Evolutionary conservation across 2,113 vertebrate species (phyloP).

Genomic region (Toxotes chatareus): DNA sequence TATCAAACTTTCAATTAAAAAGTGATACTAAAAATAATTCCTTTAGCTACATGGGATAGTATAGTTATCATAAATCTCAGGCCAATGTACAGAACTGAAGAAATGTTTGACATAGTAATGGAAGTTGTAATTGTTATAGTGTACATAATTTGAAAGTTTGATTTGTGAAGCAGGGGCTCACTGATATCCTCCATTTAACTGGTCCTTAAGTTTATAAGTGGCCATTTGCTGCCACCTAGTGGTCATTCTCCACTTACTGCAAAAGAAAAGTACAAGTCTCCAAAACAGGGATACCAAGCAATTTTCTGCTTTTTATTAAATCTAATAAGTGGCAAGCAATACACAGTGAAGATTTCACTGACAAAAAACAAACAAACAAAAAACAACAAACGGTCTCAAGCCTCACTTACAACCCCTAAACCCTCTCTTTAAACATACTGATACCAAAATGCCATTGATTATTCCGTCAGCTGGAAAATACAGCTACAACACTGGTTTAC

Average conservation of each 20-base stretch:
- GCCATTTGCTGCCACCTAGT: conserved; percentile 52
- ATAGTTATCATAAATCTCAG: neutral
- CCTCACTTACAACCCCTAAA: conserved; percentile 5
- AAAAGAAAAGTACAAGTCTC: neutral
- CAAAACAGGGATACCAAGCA: conserved; percentile 35
- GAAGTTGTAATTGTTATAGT: neutral
- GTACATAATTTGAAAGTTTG: neutral
- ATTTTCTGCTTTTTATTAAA: conserved; percentile 48
- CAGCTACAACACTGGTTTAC: conserved; percentile 53
- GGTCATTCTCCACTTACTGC: neutral
- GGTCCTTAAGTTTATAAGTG: neutral
- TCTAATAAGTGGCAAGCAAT: conserved; percentile 56
- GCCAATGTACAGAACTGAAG: neutral
- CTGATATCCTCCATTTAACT: neutral
- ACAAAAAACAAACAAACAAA: conserved; percentile 13
- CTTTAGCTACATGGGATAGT: neutral
- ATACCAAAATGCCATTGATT: conserved; percentile 38
- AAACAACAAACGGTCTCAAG: neutral
- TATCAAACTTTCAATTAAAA: neutral
- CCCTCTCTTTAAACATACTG: conserved; percentile 35
- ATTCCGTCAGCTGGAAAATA: conserved; percentile 44
- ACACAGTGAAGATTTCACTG: conserved; percentile 25
- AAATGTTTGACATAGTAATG: neutral
- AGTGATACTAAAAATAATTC: neutral
- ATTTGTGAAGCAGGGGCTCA: neutral